A percentile compares a stretch with the other conserved stretches of the same genome.
Conservation (phyloP, 2,888 invertebrate genomes). For the Microctonus aethiopoides region DNA sequence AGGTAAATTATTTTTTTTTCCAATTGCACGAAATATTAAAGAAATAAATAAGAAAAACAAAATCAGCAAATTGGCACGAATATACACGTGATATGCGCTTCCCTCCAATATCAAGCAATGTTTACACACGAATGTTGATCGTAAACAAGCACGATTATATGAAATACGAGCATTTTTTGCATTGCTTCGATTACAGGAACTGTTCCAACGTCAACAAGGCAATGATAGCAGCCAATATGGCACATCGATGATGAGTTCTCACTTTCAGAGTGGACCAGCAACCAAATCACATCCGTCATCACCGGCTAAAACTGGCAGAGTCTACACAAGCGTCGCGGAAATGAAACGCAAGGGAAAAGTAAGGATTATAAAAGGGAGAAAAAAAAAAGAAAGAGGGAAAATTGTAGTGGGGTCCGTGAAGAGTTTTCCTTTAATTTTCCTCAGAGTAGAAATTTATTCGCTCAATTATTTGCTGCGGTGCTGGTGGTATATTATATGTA, state of each 20-base stretch:
- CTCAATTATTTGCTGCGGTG: not conserved
- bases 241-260: conserved; percentile 77
- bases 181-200: conserved; percentile 70
- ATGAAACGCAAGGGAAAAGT: conserved; percentile 91
- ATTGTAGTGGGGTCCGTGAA: not conserved
- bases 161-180: conserved; percentile 46
- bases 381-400: not conserved
- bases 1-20: conserved; percentile 63
- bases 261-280: conserved; percentile 74
- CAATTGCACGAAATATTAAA: conserved; percentile 31
- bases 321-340: conserved; percentile 94
- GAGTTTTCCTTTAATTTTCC: conserved; percentile 15
- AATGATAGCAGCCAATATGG: conserved; percentile 69
- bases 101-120: conserved; percentile 15
- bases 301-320: conserved; percentile 76
- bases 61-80: conserved; percentile 18
- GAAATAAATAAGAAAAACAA: conserved; percentile 19
- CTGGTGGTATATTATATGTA: not conserved
- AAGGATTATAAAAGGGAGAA: conserved; percentile 50
- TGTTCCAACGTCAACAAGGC: conserved; percentile 88
- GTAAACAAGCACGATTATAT: conserved; percentile 42
- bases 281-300: conserved; percentile 76
- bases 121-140: conserved; percentile 36
- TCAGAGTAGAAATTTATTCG: not conserved
- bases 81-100: conserved; percentile 35